phyloP scores from a whole-genome alignment of 1,140 invertebrate species.

The Sweltsa coloradensis region DNA sequence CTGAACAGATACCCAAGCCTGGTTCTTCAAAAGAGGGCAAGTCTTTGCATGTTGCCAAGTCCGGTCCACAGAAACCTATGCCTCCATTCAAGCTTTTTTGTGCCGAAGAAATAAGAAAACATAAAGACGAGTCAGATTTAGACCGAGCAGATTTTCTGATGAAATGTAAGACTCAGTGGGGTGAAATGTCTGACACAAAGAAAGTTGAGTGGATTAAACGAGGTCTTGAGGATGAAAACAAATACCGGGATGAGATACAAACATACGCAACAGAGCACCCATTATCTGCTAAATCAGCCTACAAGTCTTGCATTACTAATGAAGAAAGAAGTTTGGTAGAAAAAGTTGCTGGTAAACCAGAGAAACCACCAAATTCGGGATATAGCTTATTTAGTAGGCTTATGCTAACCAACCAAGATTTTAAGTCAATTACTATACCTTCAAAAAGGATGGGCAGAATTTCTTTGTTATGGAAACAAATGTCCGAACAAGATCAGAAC shows the following conservation, averaged over 20 bases:
- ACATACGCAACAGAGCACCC: not conserved
- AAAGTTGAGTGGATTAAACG: conserved; percentile 29
- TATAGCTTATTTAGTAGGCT: conserved; percentile 36
- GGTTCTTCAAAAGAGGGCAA: too few species aligned
- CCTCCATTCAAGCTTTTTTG: conserved; percentile 23
- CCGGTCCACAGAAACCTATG: conserved; percentile 19
- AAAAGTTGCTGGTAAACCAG: conserved; percentile 28
- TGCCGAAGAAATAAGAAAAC: conserved; percentile 19
- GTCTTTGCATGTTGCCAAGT: too few species aligned
- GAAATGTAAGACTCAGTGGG: conserved; percentile 30
- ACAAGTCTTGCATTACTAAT: too few species aligned
- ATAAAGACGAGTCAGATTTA: conserved; percentile 16
- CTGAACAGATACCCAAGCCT: conserved; percentile 15
- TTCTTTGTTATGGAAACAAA: conserved; percentile 34
- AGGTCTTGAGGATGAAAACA: conserved; percentile 23
- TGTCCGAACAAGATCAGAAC: conserved; percentile 29
- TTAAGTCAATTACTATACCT: conserved; percentile 28
- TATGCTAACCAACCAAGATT: conserved; percentile 30
- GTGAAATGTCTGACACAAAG: conserved; percentile 30
- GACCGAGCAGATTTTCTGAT: conserved; percentile 26
- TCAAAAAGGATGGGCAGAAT: conserved; percentile 36
- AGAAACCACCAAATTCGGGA: conserved; percentile 33
- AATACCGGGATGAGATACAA: conserved; percentile 23
- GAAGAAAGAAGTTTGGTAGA: too few species aligned
- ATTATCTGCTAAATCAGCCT: not conserved